These are phyloP conservation scores for Oenanthe melanoleuca DNA, from an alignment of 2,113 vertebrate genomes.

Conservation along the genomic window DNA sequence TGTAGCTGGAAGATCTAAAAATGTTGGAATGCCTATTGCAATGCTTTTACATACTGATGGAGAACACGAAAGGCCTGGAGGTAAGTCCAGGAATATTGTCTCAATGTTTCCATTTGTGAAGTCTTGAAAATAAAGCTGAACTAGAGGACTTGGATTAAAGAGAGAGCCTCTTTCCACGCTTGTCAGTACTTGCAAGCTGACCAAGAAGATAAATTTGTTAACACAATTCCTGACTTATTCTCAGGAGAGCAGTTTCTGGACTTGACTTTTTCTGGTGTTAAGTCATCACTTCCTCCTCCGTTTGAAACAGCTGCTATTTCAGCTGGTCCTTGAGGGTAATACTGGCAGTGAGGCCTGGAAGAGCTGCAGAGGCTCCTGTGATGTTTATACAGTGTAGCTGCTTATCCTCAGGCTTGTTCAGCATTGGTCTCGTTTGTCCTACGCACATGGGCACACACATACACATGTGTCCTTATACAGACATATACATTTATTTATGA, in stretches of 20 bases:
- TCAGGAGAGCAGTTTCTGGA: not conserved
- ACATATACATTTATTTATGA: fast-evolving
- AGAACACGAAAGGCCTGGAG: slow-evolving; percentile 87
- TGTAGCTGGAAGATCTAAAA: slow-evolving; percentile 91
- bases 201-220: not conserved
- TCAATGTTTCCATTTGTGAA: not conserved
- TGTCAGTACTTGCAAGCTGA: not conserved
- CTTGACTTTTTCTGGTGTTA: not conserved
- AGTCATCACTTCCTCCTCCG: not conserved
- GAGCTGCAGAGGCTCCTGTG: not conserved
- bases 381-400: not conserved
- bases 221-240: not conserved
- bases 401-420: not conserved
- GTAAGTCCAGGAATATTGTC: slow-evolving; percentile 64
- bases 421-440: not conserved
- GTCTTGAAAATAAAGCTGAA: not conserved
- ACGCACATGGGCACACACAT: fast-evolving
- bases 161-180: not conserved
- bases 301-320: not conserved
- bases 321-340: not conserved
- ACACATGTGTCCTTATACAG: fast-evolving
- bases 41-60: slow-evolving; percentile 90
- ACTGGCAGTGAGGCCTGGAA: not conserved
- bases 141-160: not conserved
- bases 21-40: slow-evolving; percentile 93